Evolutionary conservation across 2,113 vertebrate genomes (phyloP).

Genomic region (Labeo rohita): DNA sequence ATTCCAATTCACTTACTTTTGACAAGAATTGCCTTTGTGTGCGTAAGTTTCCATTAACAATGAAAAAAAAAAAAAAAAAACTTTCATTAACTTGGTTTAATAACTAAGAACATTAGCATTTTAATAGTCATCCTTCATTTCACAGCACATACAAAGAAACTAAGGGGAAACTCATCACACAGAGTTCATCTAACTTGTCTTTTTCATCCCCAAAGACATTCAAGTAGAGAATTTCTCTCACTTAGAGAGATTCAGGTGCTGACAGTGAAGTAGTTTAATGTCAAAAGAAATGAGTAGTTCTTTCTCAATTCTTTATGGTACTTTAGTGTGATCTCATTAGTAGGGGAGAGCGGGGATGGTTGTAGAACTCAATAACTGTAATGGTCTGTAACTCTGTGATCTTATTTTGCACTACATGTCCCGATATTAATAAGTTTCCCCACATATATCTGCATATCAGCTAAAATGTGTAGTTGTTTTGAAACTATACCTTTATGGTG

Average conservation of each 20-base stretch:
- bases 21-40: constrained; percentile 11
- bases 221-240: background rate
- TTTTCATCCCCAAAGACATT: constrained; percentile 13
- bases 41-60: constrained; percentile 43
- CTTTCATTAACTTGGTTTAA: constrained; percentile 56
- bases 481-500: background rate
- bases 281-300: background rate
- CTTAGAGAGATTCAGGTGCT: background rate
- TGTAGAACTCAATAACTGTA: background rate
- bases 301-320: background rate
- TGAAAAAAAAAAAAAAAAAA: background rate
- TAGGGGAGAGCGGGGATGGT: background rate
- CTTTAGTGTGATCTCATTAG: background rate
- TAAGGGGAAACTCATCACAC: background rate
- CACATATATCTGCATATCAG: background rate
- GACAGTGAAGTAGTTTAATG: background rate
- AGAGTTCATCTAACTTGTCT: constrained; percentile 7
- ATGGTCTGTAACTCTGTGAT: background rate
- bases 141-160: constrained; percentile 50
- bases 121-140: constrained; percentile 54
- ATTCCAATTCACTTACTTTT: constrained; percentile 27
- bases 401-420: background rate
- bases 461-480: background rate
- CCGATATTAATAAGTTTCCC: background rate
- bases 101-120: constrained; percentile 57